phyloP scores from a whole-genome alignment of 2,113 vertebrate genomes.

The Neoarius graeffei region DNA sequence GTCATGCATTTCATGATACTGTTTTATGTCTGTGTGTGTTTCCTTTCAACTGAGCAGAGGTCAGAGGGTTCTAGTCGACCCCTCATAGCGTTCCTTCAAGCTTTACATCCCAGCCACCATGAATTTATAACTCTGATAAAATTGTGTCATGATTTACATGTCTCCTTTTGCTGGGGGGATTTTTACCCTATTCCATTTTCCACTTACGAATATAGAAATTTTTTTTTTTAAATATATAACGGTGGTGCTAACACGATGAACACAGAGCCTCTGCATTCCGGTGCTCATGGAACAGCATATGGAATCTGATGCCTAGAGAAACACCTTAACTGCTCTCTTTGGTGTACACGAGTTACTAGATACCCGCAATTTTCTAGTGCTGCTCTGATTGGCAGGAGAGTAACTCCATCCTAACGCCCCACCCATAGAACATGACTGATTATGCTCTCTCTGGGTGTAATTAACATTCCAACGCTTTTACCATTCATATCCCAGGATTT shows the following conservation, averaged over 20 bases:
- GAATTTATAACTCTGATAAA: background rate
- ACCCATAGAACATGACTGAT: background rate
- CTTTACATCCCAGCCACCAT: background rate
- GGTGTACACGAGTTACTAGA: background rate
- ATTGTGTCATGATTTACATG: background rate
- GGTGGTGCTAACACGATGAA: background rate
- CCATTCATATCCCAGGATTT: background rate
- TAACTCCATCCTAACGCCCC: background rate
- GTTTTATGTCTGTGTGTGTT: background rate
- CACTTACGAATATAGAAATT: background rate
- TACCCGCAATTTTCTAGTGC: background rate
- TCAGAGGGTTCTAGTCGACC: background rate
- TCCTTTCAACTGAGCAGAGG: slow-evolving; percentile 27
- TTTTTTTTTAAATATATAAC: background rate
- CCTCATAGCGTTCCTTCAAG: slow-evolving; percentile 3
- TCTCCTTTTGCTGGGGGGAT: background rate
- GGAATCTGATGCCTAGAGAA: background rate
- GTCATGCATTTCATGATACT: background rate
- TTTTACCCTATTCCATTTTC: background rate
- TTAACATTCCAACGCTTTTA: background rate
- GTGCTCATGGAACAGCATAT: background rate
- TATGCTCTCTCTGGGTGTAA: background rate
- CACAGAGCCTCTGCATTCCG: background rate
- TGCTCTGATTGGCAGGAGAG: background rate
- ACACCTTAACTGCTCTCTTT: background rate